phyloP scores from a whole-genome alignment of 2,797 vertebrate genomes.

The Myotis findleyi region DNA sequence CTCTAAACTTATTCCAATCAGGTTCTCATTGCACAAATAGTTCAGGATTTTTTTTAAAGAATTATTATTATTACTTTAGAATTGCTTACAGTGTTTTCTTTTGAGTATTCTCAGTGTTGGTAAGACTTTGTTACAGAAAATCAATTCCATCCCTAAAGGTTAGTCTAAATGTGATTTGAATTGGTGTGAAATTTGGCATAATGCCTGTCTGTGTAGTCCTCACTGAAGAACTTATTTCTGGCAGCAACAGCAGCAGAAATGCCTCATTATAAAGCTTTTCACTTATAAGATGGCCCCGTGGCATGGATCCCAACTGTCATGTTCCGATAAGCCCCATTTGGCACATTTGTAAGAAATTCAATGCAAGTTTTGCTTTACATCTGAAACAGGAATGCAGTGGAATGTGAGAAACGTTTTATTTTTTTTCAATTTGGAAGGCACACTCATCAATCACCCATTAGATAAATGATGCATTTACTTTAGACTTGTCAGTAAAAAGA shows the following conservation, averaged over 20 bases:
- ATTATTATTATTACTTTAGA: constrained; percentile 50
- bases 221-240: constrained; percentile 23
- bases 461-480: constrained; percentile 43
- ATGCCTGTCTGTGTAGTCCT: not conserved
- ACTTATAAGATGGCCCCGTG: constrained; percentile 10
- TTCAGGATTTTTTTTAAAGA: constrained; percentile 41
- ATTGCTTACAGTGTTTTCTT: constrained; percentile 45
- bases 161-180: constrained; percentile 49
- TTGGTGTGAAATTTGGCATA: constrained; percentile 64
- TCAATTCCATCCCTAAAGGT: constrained; percentile 53
- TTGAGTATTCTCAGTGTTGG: constrained; percentile 41
- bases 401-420: constrained; percentile 43
- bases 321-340: constrained; percentile 26
- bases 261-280: constrained; percentile 36
- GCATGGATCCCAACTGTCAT: constrained; percentile 47
- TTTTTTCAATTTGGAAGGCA: constrained; percentile 1
- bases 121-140: constrained; percentile 64
- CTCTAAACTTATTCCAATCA: not conserved
- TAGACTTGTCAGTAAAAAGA: not conserved
- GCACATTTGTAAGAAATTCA: constrained; percentile 54
- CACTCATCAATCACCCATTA: constrained; percentile 28
- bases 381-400: not conserved
- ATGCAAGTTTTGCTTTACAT: constrained; percentile 31
- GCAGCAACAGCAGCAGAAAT: not conserved
- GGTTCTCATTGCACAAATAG: not conserved